Percentiles rank a stretch among this genome's conserved stretches.
Evolutionary conservation across 2,888 invertebrate species (phyloP).

Genomic region (Dendrolimus pini): DNA sequence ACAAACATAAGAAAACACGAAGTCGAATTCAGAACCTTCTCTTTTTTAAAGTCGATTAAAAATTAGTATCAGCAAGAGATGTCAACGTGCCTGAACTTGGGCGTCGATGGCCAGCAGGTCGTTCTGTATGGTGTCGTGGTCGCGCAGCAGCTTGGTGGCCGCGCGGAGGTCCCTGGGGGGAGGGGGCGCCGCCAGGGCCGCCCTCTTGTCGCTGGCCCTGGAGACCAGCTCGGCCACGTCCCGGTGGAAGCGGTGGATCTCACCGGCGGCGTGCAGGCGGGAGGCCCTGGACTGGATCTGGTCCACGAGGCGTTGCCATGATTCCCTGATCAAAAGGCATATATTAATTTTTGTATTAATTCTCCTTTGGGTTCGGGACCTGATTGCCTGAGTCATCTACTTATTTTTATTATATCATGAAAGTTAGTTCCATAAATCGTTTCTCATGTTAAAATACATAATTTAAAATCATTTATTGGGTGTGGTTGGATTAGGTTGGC

Average conservation of each 20-base stretch:
- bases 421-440: too few species aligned
- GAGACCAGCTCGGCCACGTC: conserved; percentile 95
- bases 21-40: too few species aligned
- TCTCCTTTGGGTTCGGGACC: too few species aligned
- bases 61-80: too few species aligned
- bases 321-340: conserved; percentile 62
- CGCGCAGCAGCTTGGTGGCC: conserved; percentile 86
- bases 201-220: conserved; percentile 91
- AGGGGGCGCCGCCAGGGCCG: conserved; percentile 86
- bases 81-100: conserved; percentile 46
- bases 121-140: conserved; percentile 95
- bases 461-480: too few species aligned
- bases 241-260: conserved; percentile 97
- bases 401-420: too few species aligned
- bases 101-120: conserved; percentile 92
- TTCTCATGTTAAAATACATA: too few species aligned
- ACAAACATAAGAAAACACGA: too few species aligned
- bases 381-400: too few species aligned
- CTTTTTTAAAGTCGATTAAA: too few species aligned
- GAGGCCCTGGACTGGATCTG: conserved; percentile 91
- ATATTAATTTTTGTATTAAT: not conserved
- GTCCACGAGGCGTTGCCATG: conserved; percentile 92
- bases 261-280: conserved; percentile 94
- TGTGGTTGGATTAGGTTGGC: too few species aligned
- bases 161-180: conserved; percentile 88